Evolutionary conservation across 2,113 vertebrate genomes (phyloP), one percentile per base, ranked within the genome.

Genomic region (Pardalotus punctatus): DNA sequence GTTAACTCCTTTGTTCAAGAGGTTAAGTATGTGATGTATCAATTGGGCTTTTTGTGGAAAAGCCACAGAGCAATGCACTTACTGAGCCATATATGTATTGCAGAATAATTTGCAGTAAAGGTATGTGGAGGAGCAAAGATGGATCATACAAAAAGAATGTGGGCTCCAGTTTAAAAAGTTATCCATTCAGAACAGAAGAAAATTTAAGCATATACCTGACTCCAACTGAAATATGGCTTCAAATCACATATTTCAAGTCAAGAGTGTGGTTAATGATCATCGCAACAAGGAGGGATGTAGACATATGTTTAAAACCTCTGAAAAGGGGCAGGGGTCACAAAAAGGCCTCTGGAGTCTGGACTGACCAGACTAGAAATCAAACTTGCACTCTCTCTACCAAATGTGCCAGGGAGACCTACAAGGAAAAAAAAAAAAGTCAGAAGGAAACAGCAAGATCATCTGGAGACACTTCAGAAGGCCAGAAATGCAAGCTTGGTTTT

Each of bases 1-100:
- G 91, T 96, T 95, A 97, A 95, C 80, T 94, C 86, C 82, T 96
- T 95, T 96, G 86, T 94, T 95, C 72, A 42, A 84, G 92, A 94
- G 90, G 95, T 95, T 92, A 96, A 94, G 90, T 95, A 71, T 72
- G 82, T 35, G 45, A 96, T 90, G 77, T 74, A 95, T 96, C 86
- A 92, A 81, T 56, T 78, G 85, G 51, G 36, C 15, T 67, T 90
- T 96, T 86, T 81, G 64, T 86, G 76, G 61, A 62, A 92, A 95
- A 96, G 76, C 43, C 85, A 73, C 73, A 90, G 86, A 88, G 43
- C 40, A 40, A 33, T 40, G 27, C 5, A 74, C 10, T 86, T 60
- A 43, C 51, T n/a, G 40, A 90, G 61, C 69, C 56, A 50, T 56
- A 43, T 56, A 76, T 35, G 15, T n/a, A 57, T 40, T 93, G n/a